Evolutionary conservation across 2,888 invertebrate species (phyloP).

Genomic region (Philonicus albiceps): DNA sequence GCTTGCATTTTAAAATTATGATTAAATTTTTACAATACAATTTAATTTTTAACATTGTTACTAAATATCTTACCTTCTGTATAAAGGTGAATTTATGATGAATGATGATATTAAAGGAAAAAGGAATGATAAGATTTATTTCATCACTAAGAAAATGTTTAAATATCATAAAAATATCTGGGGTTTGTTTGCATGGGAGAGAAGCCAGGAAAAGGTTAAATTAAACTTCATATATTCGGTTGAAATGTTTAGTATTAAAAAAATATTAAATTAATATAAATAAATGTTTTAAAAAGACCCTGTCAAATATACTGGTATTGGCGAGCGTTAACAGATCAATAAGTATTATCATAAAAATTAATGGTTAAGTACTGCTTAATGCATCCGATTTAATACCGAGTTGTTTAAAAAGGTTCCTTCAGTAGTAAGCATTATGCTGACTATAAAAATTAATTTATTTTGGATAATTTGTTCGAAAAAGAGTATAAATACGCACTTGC

Average conservation of each 20-base stretch:
- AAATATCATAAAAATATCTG: background rate
- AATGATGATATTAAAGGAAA: background rate
- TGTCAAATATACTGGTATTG: slow-evolving; percentile 41
- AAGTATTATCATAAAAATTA: slow-evolving; percentile 12
- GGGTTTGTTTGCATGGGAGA: background rate
- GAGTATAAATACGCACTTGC: background rate
- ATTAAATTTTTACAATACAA: too few species aligned
- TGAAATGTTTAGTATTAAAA: slow-evolving; percentile 37
- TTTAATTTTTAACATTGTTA: too few species aligned
- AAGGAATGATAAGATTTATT: background rate
- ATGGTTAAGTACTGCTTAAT: slow-evolving; percentile 25
- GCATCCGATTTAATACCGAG: slow-evolving; percentile 16
- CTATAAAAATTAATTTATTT: background rate
- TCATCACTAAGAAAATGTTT: too few species aligned
- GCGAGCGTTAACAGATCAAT: slow-evolving; percentile 27
- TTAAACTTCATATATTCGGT: slow-evolving; percentile 10
- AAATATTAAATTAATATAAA: slow-evolving; percentile 31
- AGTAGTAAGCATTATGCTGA: background rate
- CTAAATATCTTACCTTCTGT: too few species aligned
- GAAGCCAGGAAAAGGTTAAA: background rate
- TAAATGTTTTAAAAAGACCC: slow-evolving; percentile 34
- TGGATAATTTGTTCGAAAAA: background rate
- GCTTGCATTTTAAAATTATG: too few species aligned
- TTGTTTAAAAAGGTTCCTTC: background rate
- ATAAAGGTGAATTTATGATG: too few species aligned